Evolutionary conservation across 30 jellyfish, hydroid and myxozoan genomes (phyloP), one percentile per base, ranked within the genome.

Genomic region (Morbakka virulenta): DNA sequence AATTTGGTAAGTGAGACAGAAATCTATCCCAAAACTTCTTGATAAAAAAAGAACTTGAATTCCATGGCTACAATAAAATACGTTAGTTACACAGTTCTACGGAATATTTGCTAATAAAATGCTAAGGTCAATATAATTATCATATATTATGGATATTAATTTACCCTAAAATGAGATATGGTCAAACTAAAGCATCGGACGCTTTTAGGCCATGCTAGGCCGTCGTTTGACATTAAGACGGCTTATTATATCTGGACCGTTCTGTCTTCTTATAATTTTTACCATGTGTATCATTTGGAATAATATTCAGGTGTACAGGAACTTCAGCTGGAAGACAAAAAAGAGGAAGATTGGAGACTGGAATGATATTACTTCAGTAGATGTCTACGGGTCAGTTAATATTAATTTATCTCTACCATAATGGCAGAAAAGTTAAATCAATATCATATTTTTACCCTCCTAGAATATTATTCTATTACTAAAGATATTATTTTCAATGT

Each of bases 121-220:
- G n/a, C n/a, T n/a, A n/a, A n/a, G n/a, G n/a, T n/a, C n/a, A n/a
- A n/a, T n/a, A n/a, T n/a, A n/a, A n/a, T n/a, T n/a, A n/a, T n/a
- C n/a, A n/a, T n/a, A 17, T 41, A 41, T 6, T 9, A 41, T 41
- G 17, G 17, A 41, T 9, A 41, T 41, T 41, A 41, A 6, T 9
- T 6, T 41, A 17, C 57, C 57, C 9, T 41, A 41, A 41, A 17
- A 41, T 41, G 57, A 41, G 57, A 41, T 41, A 41, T 41, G 57
- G 57, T 41, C 57, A 17, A 41, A 17, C 57, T 17, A 41, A 41
- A 41, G 57, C 57, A 41, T 41, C 57, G 17, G 17, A 41, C 17
- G 57, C 57, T 41, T 41, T 41, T 72, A 82, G 94, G 94, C 87
- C 94, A 82, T 82, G 94, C 85, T 82, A 82, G 94, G 94, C 94